Percentiles rank a stretch among this genome's conserved stretches.
Evolutionary conservation across 2,113 vertebrate species (phyloP).

Genomic region (Cathartes aura): DNA sequence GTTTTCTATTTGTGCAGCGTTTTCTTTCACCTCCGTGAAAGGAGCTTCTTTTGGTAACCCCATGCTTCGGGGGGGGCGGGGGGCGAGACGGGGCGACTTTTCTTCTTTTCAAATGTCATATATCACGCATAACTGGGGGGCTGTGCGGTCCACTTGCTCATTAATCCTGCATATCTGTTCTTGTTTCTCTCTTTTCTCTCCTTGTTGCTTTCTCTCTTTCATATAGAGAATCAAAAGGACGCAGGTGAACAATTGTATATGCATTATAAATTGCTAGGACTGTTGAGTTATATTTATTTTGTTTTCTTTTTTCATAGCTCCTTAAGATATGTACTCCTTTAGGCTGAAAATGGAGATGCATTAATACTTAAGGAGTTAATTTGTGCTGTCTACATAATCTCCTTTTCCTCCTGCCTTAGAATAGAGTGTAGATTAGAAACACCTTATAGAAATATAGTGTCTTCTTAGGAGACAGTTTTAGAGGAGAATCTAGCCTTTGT

Average conservation of each 20-base stretch:
- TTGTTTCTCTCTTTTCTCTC: constrained; percentile 89
- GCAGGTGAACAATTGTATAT: constrained; percentile 96
- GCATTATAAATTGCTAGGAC: constrained; percentile 89
- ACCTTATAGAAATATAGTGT: constrained; percentile 1
- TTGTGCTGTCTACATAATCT: constrained; percentile 83
- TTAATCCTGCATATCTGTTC: constrained; percentile 92
- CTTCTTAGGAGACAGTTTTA: background rate
- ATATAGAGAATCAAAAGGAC: constrained; percentile 94
- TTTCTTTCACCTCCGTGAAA: constrained; percentile 76
- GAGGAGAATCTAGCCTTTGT: constrained; percentile 10
- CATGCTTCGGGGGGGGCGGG: constrained; percentile 68
- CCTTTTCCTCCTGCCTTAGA: constrained; percentile 50
- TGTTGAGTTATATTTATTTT: constrained; percentile 81
- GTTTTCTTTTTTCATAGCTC: constrained; percentile 77
- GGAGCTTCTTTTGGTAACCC: constrained; percentile 78
- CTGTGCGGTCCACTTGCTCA: constrained; percentile 82
- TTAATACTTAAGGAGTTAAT: constrained; percentile 87
- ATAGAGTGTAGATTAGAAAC: constrained; percentile 40
- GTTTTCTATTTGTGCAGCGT: constrained; percentile 81
- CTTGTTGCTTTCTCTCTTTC: constrained; percentile 88
- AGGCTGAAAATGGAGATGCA: constrained; percentile 79
- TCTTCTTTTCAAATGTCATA: constrained; percentile 77
- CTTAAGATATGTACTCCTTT: constrained; percentile 83
- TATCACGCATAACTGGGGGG: constrained; percentile 82
- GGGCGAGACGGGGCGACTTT: constrained; percentile 68